phyloP scores from a whole-genome alignment of 2,113 vertebrate genomes.

The Trachemys scripta region DNA sequence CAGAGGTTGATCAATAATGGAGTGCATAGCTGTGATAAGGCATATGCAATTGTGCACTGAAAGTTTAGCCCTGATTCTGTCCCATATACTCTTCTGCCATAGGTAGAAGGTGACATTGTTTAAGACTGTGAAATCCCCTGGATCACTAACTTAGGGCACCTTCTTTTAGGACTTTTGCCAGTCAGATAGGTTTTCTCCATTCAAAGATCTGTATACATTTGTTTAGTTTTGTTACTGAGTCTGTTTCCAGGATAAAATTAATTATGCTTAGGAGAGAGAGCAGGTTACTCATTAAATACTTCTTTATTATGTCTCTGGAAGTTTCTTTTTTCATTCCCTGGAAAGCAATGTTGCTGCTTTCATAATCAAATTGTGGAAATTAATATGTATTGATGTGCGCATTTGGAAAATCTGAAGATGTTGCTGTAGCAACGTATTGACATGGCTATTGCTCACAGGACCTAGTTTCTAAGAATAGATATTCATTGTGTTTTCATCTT shows the following conservation, averaged over 20 bases:
- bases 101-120: not conserved
- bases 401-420: not conserved
- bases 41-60: not conserved
- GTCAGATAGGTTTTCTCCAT: not conserved
- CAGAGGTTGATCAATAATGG: not conserved
- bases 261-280: not conserved
- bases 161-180: not conserved
- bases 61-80: not conserved
- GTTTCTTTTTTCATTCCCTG: not conserved
- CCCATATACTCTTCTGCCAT: not conserved
- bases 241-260: not conserved
- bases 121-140: not conserved
- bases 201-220: not conserved
- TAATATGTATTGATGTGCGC: not conserved
- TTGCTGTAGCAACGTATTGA: slow-evolving; percentile 7
- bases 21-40: not conserved
- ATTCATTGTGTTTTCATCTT: not conserved
- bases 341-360: not conserved
- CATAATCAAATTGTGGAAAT: not conserved
- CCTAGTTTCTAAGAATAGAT: not conserved
- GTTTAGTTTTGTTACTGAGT: not conserved
- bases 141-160: not conserved
- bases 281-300: not conserved
- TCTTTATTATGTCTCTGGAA: not conserved
- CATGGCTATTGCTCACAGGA: not conserved